Evolutionary conservation across 1,140 invertebrate genomes (phyloP), one percentile per base, ranked within the genome.

Genomic region (Pogonognathellus flavescens): DNA sequence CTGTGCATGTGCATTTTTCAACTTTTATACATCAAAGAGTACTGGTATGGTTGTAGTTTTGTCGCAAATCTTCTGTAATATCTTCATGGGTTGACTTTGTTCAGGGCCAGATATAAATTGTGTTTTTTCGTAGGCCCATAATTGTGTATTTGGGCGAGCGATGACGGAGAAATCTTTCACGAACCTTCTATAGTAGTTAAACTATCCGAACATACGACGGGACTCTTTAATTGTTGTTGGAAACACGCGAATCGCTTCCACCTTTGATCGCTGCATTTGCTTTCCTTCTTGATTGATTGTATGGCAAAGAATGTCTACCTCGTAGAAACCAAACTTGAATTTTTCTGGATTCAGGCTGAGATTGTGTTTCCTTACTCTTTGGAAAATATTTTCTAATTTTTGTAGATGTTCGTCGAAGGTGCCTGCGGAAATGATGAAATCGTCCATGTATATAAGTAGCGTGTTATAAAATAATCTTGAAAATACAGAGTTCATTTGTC

Each of bases 231-330:
- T 59, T 82, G 88, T 89, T 14, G 11, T 82, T 55, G 90, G 88
- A 13, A 90, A 70, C 22, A 89, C 86, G 55, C 66, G n/a, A 0
- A 91, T 90, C 41, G 90, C 90, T 20, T 86, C 80, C 10, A 90
- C 82, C 85, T 91, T 91, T 16, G 85, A 86, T 9, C 87, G 88
- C 86, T 91, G 90, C 52, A 89, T 86, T 72, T 88, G 86, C 8
- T 92, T 84, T 14, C 91, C 91, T 14, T 90, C 85, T 49, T 80
- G 81, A 20, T 89, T 87, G 6, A 92, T 88, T n/a, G 89, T 87
- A 81, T 91, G 90, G 9, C 91, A 91, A 11, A 91, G 82, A 88
- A 90, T 91, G 62, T 88, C 89, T 0, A 91, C 83, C 83, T 87
- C 87, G 57, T 20, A 18, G 72, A 85, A 80, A 49, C 86, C 88